Evolutionary conservation across 1,140 invertebrate genomes (phyloP), one percentile per base, ranked within the genome.

Genomic region (Atopsyche davidsoni): DNA sequence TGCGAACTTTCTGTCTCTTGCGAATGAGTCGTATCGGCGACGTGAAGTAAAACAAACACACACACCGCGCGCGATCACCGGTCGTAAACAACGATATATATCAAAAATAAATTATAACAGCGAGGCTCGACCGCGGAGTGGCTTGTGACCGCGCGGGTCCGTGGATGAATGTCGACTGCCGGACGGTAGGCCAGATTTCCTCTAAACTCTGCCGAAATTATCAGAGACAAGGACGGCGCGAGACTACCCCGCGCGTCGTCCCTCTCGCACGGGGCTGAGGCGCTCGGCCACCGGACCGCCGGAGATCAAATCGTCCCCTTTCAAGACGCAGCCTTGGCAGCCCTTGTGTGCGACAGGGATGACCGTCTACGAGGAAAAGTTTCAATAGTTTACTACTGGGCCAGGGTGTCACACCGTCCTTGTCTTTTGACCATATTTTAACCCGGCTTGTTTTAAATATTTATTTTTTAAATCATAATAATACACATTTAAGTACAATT

Each of bases 131-230:
- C 21, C 32, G 45, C 22, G 32, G 45, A 28, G 25, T 7, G 44
- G 17, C 35, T 14, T 16, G 38, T 45, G 49, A 48, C 49, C 54
- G 54, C 49, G 34, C 54, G 45, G 39, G 48, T 42, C 54, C 49
- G 44, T 44, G 38, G 54, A 48, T 45, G 41, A 52, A 21, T 51
- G 45, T 44, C 48, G 54, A 56, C 54, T 56, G 54, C 16, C 42
- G 45, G 32, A 18, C 41, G 46, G 39, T 23, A 38, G 46, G 45
- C 48, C 42, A 36, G 44, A 47, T 43, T 43, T 36, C 43, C 48
- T n/a, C n/a, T n/a, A n/a, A n/a, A n/a, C n/a, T 46, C 44, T 46
- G 28, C 17, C 44, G 44, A 28, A 28, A 9, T 28, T 9, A 9
- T 13, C 7, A 28, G 7, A 28, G 25, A 28, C 25, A 28, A 7